Evolutionary conservation across 2,888 invertebrate species (phyloP).

Genomic region (Dichetophora obliterata): DNA sequence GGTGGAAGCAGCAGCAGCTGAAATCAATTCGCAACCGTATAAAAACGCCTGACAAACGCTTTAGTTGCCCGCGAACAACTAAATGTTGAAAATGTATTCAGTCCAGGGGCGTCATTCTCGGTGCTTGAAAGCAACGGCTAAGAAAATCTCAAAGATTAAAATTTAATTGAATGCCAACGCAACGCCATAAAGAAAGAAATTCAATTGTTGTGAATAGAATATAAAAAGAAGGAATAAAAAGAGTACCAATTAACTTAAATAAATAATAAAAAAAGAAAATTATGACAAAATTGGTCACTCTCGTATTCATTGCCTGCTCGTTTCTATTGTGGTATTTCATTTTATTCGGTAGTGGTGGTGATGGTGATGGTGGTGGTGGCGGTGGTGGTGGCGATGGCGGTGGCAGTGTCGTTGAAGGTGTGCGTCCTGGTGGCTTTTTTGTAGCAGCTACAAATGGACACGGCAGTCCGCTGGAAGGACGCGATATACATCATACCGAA

Average conservation of each 20-base stretch:
- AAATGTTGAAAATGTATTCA: conserved; percentile 60
- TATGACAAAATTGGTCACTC: conserved; percentile 65
- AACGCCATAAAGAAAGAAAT: conserved; percentile 22
- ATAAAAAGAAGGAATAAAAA: conserved; percentile 18
- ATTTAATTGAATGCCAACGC: conserved; percentile 21
- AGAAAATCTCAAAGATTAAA: conserved; percentile 18
- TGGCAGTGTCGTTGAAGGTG: conserved; percentile 48
- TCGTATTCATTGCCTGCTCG: conserved; percentile 59
- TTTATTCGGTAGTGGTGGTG: conserved; percentile 59
- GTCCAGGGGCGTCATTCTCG: conserved; percentile 66
- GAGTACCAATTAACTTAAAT: conserved; percentile 5
- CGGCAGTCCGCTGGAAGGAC: conserved; percentile 63
- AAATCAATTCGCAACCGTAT: background rate
- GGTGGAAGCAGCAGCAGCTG: background rate
- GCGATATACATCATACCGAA: conserved; percentile 64
- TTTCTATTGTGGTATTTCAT: conserved; percentile 63
- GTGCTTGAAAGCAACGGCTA: conserved; percentile 49
- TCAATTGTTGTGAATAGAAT: conserved; percentile 16
- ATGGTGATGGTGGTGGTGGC: conserved; percentile 40
- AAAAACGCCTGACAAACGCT: conserved; percentile 18
- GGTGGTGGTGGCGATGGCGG: conserved; percentile 40
- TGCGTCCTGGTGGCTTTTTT: conserved; percentile 8
- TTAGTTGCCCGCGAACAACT: conserved; percentile 20
- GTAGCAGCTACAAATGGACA: conserved; percentile 61
- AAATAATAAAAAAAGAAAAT: conserved; percentile 22